A percentile compares a stretch with the other conserved stretches of the same genome.
phyloP scores from a whole-genome alignment of 2,888 invertebrate genomes.

The Cylloceria caligata region DNA sequence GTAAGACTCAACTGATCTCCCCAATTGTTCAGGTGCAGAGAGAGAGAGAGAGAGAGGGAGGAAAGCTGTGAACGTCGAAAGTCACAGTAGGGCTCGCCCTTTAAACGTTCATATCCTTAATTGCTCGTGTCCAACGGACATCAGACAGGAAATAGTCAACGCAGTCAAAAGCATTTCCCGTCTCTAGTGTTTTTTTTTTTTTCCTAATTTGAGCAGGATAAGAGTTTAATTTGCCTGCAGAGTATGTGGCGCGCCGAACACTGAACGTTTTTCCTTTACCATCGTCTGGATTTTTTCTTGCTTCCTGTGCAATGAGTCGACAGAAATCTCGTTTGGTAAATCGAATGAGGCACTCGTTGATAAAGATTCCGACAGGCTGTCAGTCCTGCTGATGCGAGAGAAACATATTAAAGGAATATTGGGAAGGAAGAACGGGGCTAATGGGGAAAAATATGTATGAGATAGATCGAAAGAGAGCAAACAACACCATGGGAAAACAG shows the following conservation, averaged over 20 bases:
- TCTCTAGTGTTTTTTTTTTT: constrained; percentile 10
- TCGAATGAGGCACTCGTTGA: constrained; percentile 31
- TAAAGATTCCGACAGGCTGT: background rate
- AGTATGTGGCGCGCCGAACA: constrained; percentile 41
- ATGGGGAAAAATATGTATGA: constrained; percentile 32
- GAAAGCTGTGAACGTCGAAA: constrained; percentile 24
- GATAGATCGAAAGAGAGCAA: background rate
- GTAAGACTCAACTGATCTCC: background rate
- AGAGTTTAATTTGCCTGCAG: constrained; percentile 53
- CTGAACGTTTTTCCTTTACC: constrained; percentile 22
- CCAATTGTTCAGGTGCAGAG: background rate
- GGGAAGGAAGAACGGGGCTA: background rate
- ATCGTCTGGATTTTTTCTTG: background rate
- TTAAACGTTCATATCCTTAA: constrained; percentile 60
- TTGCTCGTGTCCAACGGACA: constrained; percentile 33
- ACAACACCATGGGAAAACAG: background rate
- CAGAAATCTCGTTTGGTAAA: constrained; percentile 45
- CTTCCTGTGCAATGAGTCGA: constrained; percentile 30
- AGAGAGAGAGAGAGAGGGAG: too few relatives aligned
- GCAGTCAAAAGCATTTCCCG: constrained; percentile 37
- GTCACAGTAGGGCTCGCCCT: constrained; percentile 60
- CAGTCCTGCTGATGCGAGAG: constrained; percentile 11
- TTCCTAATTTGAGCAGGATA: constrained; percentile 43
- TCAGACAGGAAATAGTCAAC: constrained; percentile 34
- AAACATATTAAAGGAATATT: constrained; percentile 45